phyloP scores from a whole-genome alignment of 2,888 invertebrate species.

The Spodoptera exigua region DNA sequence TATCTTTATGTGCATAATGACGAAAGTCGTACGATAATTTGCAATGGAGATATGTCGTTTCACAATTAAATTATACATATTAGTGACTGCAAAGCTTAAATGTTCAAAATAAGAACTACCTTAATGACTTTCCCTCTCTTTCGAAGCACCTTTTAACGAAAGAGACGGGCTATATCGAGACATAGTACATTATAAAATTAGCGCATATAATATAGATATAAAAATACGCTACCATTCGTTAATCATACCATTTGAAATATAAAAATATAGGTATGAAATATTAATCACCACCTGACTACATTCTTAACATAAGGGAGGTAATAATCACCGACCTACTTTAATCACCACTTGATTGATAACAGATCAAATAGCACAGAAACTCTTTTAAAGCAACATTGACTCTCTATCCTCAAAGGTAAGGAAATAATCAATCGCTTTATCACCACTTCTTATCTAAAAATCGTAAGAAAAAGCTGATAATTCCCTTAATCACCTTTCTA shows the following conservation, averaged over 20 bases:
- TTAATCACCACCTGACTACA: too few species aligned
- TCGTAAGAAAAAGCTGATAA: conserved; percentile 12
- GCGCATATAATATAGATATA: too few species aligned
- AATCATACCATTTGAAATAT: too few species aligned
- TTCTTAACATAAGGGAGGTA: too few species aligned
- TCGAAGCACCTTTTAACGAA: conserved; percentile 8
- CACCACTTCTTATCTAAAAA: conserved; percentile 8
- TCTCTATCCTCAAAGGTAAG: too few species aligned
- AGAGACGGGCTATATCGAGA: conserved; percentile 9
- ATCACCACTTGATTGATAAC: neutral
- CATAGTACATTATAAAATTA: conserved; percentile 10
- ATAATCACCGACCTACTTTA: neutral
- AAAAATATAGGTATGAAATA: too few species aligned
- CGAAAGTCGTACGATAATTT: too few species aligned
- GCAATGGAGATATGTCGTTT: conserved; percentile 2
- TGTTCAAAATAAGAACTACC: too few species aligned
- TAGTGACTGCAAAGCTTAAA: conserved; percentile 3
- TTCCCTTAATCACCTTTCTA: conserved; percentile 4
- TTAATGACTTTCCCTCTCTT: conserved; percentile 4
- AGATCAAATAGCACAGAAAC: too few species aligned
- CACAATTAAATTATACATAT: conserved; percentile 8
- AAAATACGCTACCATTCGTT: too few species aligned
- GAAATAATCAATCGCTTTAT: neutral
- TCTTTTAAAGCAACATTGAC: too few species aligned
- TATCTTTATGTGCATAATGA: too few species aligned